phyloP scores from a whole-genome alignment of 2,888 invertebrate genomes.

The Acanthosepion lycidas region DNA sequence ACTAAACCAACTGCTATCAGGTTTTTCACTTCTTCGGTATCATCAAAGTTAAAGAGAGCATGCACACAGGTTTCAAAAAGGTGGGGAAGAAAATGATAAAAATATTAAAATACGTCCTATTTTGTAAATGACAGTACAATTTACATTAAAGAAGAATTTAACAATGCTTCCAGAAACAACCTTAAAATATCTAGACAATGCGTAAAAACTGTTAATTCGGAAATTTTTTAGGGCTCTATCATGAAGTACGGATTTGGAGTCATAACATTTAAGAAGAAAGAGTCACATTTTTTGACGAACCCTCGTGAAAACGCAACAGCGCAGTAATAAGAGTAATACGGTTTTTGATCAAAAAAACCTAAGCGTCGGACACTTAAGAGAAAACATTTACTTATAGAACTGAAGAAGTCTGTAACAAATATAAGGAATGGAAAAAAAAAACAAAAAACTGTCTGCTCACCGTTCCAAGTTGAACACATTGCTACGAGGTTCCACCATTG shows the following conservation, averaged over 20 bases:
- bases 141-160: background rate
- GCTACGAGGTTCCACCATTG: background rate
- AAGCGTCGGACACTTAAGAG: background rate
- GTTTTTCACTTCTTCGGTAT: background rate
- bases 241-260: background rate
- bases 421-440: background rate
- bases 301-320: background rate
- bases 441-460: slow-evolving; percentile 33
- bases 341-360: background rate
- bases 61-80: background rate
- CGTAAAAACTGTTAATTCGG: background rate
- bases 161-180: background rate
- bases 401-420: background rate
- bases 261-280: background rate
- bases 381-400: background rate
- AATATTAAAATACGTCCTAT: background rate
- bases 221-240: background rate
- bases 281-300: background rate
- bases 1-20: background rate
- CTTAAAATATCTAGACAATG: background rate
- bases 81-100: background rate
- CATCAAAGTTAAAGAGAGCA: background rate
- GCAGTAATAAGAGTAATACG: background rate
- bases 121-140: background rate
- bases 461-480: slow-evolving; percentile 10